Evolutionary conservation across 1,140 invertebrate species (phyloP).

Genomic region (Oscheius sp.): DNA sequence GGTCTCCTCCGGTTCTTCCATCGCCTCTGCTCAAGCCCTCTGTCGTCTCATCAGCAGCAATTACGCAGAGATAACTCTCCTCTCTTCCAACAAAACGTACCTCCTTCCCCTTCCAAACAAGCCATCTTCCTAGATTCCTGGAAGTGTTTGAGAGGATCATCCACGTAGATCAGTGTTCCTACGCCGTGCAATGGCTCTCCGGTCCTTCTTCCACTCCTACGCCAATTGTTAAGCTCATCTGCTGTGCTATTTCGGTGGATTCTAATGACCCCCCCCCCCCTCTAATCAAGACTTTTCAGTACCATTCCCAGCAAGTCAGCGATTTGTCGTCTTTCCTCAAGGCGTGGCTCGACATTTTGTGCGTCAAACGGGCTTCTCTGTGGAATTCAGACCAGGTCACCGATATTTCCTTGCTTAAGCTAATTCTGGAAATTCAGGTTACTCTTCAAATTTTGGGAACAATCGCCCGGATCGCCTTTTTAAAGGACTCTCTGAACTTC

Average conservation of each 20-base stretch:
- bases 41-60: constrained; percentile 22
- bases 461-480: constrained; percentile 26
- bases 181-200: constrained; percentile 33
- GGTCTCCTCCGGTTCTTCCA: constrained; percentile 14
- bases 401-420: too few relatives aligned
- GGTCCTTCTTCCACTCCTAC: constrained; percentile 31
- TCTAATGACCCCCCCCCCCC: constrained; percentile 5
- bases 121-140: constrained; percentile 31
- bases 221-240: constrained; percentile 27
- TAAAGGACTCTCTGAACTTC: constrained; percentile 10
- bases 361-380: not conserved
- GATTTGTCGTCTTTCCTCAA: constrained; percentile 9
- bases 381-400: constrained; percentile 33
- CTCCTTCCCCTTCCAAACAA: not conserved
- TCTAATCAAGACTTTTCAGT: constrained; percentile 19
- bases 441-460: constrained; percentile 36
- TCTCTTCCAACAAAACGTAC: constrained; percentile 17
- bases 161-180: constrained; percentile 31
- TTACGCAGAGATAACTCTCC: constrained; percentile 4
- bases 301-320: not conserved
- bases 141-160: constrained; percentile 30
- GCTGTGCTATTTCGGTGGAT: constrained; percentile 28
- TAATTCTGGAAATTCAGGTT: too few relatives aligned
- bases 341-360: constrained; percentile 26
- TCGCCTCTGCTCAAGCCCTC: constrained; percentile 12